Conservation (phyloP, 23 tunicate species). For the Phallusia fumigata region DNA sequence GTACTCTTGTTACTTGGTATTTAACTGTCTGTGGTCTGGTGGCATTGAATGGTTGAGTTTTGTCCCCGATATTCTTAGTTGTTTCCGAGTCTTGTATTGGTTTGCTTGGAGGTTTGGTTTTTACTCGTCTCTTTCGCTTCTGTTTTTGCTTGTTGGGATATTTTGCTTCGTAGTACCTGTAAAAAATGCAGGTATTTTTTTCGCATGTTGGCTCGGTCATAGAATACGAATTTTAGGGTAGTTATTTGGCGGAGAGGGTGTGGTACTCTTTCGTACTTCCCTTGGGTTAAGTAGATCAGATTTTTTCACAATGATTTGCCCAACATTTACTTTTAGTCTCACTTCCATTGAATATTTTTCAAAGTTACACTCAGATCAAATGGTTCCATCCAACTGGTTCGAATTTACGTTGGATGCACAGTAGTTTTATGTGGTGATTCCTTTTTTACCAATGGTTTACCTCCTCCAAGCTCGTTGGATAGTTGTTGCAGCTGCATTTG, state of each 20-base stretch:
- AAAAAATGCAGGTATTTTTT: neutral
- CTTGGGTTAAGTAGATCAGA: too few species aligned
- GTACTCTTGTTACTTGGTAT: neutral
- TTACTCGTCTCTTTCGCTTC: neutral
- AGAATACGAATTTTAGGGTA: too few species aligned
- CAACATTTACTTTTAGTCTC: too few species aligned
- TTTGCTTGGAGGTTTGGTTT: neutral
- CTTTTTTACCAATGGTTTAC: too few species aligned
- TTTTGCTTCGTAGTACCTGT: conserved; percentile 24
- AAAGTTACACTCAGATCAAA: too few species aligned
- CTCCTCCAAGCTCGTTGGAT: conserved; percentile 72
- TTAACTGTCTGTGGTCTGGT: neutral
- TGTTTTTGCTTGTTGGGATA: conserved; percentile 30
- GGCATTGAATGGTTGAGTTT: neutral
- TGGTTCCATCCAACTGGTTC: too few species aligned
- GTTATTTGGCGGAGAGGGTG: too few species aligned
- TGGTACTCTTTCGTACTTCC: too few species aligned
- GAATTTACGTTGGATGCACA: neutral
- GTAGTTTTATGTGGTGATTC: neutral
- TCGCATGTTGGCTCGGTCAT: too few species aligned
- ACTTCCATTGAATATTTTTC: too few species aligned
- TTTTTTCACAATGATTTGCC: too few species aligned
- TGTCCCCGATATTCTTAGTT: neutral
- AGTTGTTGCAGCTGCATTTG: conserved; percentile 54
- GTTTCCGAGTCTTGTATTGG: neutral